These are phyloP conservation scores for Alouatta palliata DNA, from an alignment of 2,113 vertebrate genomes.

Conservation along the genomic window DNA sequence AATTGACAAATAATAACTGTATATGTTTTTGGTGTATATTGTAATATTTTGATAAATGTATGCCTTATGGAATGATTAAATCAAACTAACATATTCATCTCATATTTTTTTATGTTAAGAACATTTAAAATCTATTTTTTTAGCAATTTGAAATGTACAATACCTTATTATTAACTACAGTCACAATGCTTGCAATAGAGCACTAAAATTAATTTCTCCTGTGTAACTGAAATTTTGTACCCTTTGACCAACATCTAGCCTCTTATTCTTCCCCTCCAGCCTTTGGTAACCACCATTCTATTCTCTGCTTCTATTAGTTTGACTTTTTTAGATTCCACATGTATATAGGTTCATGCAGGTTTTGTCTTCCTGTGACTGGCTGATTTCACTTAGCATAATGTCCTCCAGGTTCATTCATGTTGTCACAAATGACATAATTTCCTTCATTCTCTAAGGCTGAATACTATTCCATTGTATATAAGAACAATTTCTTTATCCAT, in stretches of 20 bases:
- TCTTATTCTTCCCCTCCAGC: not conserved
- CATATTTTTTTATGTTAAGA: not conserved
- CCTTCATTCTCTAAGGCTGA: not conserved
- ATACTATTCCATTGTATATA: not conserved
- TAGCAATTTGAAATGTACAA: not conserved
- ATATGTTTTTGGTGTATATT: not conserved
- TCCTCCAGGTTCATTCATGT: not conserved
- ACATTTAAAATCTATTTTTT: not conserved
- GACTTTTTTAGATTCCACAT: not conserved
- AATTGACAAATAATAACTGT: not conserved
- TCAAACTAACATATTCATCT: not conserved
- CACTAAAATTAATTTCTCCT: not conserved
- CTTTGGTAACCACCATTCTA: not conserved
- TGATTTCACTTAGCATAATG: not conserved
- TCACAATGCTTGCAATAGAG: not conserved
- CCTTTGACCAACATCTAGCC: not conserved
- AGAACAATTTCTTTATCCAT: not conserved
- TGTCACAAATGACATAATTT: not conserved
- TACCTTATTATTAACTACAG: not conserved
- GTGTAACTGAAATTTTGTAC: not conserved
- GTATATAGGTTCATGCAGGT: not conserved
- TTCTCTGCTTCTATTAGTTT: not conserved
- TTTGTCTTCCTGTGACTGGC: not conserved
- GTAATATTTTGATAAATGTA: not conserved
- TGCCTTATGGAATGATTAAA: not conserved